These are phyloP conservation scores for Takifugu ocellatus DNA, from an alignment of 2,797 vertebrate genomes.

Conservation along the genomic window DNA sequence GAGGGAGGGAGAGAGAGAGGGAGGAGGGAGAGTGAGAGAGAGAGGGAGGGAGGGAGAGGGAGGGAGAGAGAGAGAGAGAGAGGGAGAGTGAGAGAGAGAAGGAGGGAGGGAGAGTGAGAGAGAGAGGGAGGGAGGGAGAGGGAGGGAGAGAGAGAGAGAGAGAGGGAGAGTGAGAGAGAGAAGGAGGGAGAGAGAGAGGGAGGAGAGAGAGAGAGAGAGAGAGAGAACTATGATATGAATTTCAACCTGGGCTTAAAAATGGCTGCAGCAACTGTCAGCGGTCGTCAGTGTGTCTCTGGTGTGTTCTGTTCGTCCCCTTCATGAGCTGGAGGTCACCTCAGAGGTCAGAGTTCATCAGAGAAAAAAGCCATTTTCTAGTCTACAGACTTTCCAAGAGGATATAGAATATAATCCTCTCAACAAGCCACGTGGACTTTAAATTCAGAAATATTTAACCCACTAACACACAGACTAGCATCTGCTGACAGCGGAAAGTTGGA, in stretches of 20 bases:
- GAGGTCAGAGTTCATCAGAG: constrained; percentile 15
- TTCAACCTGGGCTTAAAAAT: constrained; percentile 46
- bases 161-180: neutral
- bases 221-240: constrained; percentile 16
- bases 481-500: neutral
- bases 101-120: too few species aligned
- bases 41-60: too few species aligned
- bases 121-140: neutral
- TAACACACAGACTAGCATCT: neutral
- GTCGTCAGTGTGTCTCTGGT: constrained; percentile 20
- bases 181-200: neutral
- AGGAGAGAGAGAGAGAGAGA: neutral
- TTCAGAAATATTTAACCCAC: neutral
- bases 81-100: too few species aligned
- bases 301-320: constrained; percentile 13
- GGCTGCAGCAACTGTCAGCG: constrained; percentile 45
- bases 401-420: too few species aligned
- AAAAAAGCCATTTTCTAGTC: too few species aligned
- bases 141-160: neutral
- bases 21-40: too few species aligned
- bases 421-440: too few species aligned
- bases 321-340: constrained; percentile 23
- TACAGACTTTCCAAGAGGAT: too few species aligned
- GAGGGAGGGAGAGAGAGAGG: too few species aligned
- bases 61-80: too few species aligned